Evolutionary conservation across 2,113 vertebrate species (phyloP), one percentile per base, ranked within the genome.

Genomic region (Peromyscus maniculatus): DNA sequence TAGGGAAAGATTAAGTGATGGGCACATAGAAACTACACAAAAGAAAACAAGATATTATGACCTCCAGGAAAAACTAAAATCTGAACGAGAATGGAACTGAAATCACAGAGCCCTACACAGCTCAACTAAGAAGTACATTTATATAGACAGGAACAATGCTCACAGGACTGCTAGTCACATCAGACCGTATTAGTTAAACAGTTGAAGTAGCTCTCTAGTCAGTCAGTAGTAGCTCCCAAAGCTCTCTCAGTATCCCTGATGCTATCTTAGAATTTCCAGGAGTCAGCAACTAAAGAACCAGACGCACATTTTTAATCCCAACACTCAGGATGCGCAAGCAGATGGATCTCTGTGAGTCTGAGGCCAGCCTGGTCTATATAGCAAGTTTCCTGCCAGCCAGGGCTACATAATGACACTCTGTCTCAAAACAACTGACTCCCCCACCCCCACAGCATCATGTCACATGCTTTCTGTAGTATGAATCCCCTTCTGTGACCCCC

Each of bases 71-170:
- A 93, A 84, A 43, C 39, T 16, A 64, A 84, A 43, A 17, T 84
- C 24, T 39, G 26, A 64, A 89, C 36, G 95, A 94, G 74, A 95
- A 89, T 89, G 55, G 74, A 94, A 96, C 94, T 95, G 17, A 66
- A 94, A 55, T 82, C 67, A 89, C 33, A 87, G 82, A 95, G 52
- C 36, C 24, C 28, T 67, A 69, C 10, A 78, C 22, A 55, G n/a
- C 62, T 93, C 88, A 36, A 31, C 59, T 84, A 46, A 66, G 83
- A 46, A 87, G 24, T 66, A 6, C 15, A 19, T 19, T 59, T 59
- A 59, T 62, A 15, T 19, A 66, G 83, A 17, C 39, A 46, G 6
- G 31, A 10, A 4, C 39, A 43, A 7, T 67, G 62, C 62, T 7
- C 59, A 19, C 28, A 31, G 16, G 62, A 46, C 43, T 33, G 43